Conservation (phyloP, 2,888 invertebrate genomes). For the Euclidia mi region DNA sequence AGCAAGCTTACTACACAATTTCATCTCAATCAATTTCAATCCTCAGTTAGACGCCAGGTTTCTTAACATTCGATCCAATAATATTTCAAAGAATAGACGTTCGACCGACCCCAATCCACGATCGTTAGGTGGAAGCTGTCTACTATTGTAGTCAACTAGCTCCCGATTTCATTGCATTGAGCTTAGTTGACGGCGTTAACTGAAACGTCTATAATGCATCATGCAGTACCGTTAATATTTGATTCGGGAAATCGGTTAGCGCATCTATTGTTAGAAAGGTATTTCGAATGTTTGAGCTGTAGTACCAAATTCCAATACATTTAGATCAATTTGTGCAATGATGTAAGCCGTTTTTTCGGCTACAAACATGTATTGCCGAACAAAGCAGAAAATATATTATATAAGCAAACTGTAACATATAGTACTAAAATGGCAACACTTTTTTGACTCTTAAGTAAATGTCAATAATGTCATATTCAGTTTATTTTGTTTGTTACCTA, state of each 20-base stretch:
- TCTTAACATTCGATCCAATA: slow-evolving; percentile 3
- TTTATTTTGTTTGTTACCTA: too few relatives aligned
- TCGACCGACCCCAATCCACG: slow-evolving; percentile 4
- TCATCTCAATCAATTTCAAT: neutral
- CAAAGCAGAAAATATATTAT: too few relatives aligned
- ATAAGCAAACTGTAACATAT: neutral
- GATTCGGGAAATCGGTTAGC: slow-evolving; percentile 3
- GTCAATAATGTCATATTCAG: too few relatives aligned
- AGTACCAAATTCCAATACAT: neutral
- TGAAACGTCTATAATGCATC: slow-evolving; percentile 4
- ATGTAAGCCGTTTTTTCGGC: too few relatives aligned
- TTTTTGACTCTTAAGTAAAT: neutral
- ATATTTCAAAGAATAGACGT: slow-evolving; percentile 4
- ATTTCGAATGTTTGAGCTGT: neutral
- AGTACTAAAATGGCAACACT: too few relatives aligned
- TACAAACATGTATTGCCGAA: too few relatives aligned
- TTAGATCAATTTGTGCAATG: too few relatives aligned
- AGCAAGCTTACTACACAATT: neutral
- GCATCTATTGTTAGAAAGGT: neutral
- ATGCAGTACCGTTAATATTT: slow-evolving; percentile 5
- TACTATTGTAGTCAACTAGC: slow-evolving; percentile 13
- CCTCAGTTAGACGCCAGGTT: neutral
- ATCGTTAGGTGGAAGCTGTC: slow-evolving; percentile 11
- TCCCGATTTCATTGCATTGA: slow-evolving; percentile 5
- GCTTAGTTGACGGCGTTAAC: slow-evolving; percentile 18